Conservation (phyloP, 1,140 invertebrate genomes). For the Papilio polytes region DNA sequence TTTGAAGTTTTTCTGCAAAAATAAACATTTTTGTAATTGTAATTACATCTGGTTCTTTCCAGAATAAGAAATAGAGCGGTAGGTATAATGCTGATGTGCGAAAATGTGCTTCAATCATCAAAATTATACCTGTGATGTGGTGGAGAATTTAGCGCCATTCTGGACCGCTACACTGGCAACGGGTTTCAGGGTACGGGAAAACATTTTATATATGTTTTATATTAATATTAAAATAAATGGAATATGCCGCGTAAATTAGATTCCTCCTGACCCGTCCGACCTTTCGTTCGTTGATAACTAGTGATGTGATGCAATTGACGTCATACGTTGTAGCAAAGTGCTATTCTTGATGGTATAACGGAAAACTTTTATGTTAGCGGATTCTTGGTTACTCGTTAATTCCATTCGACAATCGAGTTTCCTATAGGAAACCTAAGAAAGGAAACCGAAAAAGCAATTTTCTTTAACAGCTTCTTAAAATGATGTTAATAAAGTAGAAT, state of each 20-base stretch:
- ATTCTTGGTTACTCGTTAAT: conserved; percentile 1
- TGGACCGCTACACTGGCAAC: conserved; percentile 72
- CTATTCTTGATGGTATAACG: neutral
- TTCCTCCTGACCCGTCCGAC: conserved; percentile 74
- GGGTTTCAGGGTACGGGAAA: conserved; percentile 83
- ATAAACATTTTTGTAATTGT: neutral
- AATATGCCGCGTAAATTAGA: conserved; percentile 43
- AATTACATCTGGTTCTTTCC: conserved; percentile 6
- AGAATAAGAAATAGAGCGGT: neutral
- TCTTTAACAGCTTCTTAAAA: neutral
- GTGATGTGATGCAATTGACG: conserved; percentile 54
- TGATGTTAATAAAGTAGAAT: neutral
- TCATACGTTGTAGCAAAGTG: conserved; percentile 20
- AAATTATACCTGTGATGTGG: conserved; percentile 81
- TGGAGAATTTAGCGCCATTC: conserved; percentile 83
- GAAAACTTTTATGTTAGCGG: neutral
- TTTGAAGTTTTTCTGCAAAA: conserved; percentile 88
- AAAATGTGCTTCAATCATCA: conserved; percentile 30
- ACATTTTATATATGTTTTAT: conserved; percentile 75
- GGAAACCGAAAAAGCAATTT: neutral
- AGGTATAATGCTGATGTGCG: neutral
- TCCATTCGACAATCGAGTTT: neutral
- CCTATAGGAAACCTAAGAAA: neutral
- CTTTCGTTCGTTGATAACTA: conserved; percentile 74
- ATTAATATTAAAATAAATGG: conserved; percentile 46